Conservation (phyloP, 2,113 vertebrate species). For the Atrichornis clamosus region DNA sequence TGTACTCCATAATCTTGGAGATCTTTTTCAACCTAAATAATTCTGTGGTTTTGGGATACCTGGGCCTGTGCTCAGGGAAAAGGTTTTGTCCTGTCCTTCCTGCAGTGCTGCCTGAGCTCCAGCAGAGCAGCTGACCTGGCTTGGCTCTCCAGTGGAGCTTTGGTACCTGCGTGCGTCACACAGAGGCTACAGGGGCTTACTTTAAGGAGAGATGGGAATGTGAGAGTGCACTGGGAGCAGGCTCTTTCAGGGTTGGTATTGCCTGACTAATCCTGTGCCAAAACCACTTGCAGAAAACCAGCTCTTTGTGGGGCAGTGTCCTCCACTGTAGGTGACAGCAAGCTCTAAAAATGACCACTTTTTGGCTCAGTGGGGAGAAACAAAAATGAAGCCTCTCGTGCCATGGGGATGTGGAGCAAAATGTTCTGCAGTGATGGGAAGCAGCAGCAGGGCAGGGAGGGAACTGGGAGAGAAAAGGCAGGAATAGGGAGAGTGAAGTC, state of each 20-base stretch:
- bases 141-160: background rate
- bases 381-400: background rate
- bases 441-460: background rate
- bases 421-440: background rate
- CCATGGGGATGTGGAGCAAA: background rate
- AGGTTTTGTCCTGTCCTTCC: background rate
- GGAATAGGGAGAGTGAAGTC: background rate
- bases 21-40: background rate
- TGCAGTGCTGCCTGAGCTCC: background rate
- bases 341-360: background rate
- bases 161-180: background rate
- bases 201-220: background rate
- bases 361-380: background rate
- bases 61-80: background rate
- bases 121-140: background rate
- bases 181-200: background rate
- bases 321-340: accelerated
- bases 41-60: background rate
- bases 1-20: background rate
- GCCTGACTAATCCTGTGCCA: background rate
- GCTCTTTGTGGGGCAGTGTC: background rate
- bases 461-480: background rate
- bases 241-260: background rate
- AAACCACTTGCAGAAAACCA: background rate
- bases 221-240: background rate